These are phyloP conservation scores for Callimorpha dominula DNA, from an alignment of 2,888 invertebrate species.

Conservation along the genomic window DNA sequence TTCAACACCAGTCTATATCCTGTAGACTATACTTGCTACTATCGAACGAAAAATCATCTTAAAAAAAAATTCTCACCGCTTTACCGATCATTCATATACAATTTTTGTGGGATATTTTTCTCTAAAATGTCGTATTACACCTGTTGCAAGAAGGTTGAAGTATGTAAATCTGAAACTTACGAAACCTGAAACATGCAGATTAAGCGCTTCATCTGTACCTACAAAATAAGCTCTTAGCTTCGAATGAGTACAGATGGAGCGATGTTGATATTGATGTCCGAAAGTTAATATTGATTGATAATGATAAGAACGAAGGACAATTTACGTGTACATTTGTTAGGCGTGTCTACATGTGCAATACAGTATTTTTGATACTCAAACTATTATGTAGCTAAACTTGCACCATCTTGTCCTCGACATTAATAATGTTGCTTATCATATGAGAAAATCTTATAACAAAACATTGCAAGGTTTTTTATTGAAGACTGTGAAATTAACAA, in stretches of 20 bases:
- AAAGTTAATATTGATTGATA: background rate
- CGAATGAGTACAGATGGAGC: no score
- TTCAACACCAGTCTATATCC: no score
- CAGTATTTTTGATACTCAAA: background rate
- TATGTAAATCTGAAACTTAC: background rate
- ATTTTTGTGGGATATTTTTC: background rate
- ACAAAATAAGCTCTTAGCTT: no score
- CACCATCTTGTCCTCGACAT: conserved; percentile 50
- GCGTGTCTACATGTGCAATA: background rate
- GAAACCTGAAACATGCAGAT: background rate
- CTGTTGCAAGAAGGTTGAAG: background rate
- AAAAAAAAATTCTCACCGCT: no score
- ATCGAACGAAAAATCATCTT: no score
- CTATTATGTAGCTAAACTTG: conserved; percentile 16
- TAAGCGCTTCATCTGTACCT: background rate
- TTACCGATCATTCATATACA: background rate
- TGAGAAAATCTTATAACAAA: conserved; percentile 40
- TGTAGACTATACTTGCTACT: no score
- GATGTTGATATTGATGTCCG: background rate
- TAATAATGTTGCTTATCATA: conserved; percentile 39
- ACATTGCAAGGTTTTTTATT: conserved; percentile 33
- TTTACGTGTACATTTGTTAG: background rate
- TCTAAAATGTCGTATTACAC: no score
- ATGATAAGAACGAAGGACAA: background rate
- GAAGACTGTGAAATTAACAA: conserved; percentile 8